These are phyloP conservation scores for Apocrypta bakeri DNA, from an alignment of 1,140 invertebrate genomes.

Conservation along the genomic window DNA sequence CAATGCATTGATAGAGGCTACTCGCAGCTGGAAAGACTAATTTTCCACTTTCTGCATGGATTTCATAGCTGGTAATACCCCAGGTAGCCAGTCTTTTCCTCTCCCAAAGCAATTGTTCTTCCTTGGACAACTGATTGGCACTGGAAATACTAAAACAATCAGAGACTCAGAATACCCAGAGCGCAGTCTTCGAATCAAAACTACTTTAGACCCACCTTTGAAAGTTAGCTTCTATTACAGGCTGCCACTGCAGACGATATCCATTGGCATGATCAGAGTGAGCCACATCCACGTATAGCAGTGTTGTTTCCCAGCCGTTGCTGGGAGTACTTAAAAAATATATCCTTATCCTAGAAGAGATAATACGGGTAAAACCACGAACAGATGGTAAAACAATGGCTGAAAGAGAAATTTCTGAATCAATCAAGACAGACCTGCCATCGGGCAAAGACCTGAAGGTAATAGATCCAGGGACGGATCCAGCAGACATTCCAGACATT, in stretches of 20 bases:
- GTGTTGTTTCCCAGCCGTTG: constrained; percentile 90
- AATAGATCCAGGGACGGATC: constrained; percentile 84
- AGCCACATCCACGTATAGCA: constrained; percentile 89
- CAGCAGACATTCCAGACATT: constrained; percentile 83
- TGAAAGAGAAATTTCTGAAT: background rate
- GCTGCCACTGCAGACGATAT: constrained; percentile 80
- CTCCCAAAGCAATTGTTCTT: constrained; percentile 93
- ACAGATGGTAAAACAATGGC: background rate
- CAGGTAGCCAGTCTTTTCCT: constrained; percentile 91
- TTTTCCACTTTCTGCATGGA: constrained; percentile 86
- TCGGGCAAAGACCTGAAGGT: constrained; percentile 86
- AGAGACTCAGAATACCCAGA: constrained; percentile 25
- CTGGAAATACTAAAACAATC: constrained; percentile 65
- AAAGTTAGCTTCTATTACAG: constrained; percentile 83
- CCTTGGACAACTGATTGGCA: constrained; percentile 80
- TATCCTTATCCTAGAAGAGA: constrained; percentile 79
- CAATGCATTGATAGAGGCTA: constrained; percentile 86
- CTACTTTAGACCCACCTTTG: constrained; percentile 72
- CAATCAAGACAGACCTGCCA: constrained; percentile 72
- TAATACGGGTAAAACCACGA: background rate
- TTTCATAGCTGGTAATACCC: constrained; percentile 95
- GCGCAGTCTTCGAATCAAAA: background rate
- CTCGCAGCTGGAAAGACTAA: constrained; percentile 93
- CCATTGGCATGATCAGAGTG: constrained; percentile 73
- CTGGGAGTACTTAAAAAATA: constrained; percentile 92